These are phyloP conservation scores for Plectropomus leopardus DNA, from an alignment of 2,113 vertebrate genomes.

Conservation along the genomic window DNA sequence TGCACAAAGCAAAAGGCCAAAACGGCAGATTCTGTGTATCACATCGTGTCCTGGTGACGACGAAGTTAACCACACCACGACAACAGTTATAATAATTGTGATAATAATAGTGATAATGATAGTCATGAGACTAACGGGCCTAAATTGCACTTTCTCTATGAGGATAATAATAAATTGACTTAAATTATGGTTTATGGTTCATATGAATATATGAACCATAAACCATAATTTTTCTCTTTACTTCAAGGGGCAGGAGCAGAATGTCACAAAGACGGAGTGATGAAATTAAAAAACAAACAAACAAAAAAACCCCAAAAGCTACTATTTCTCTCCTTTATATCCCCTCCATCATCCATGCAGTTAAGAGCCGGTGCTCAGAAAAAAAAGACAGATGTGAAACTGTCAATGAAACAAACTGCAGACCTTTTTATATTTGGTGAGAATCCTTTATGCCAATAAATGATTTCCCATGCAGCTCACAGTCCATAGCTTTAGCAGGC, in stretches of 20 bases:
- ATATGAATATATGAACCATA: neutral
- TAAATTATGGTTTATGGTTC: neutral
- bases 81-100: neutral
- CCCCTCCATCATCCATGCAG: neutral
- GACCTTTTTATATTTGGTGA: slow-evolving; percentile 41
- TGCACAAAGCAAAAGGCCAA: neutral
- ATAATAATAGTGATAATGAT: neutral
- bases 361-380: neutral
- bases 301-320: no score
- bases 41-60: neutral
- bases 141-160: no score
- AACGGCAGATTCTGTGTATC: neutral
- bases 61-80: neutral
- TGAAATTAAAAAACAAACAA: slow-evolving; percentile 11
- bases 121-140: neutral
- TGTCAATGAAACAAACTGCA: slow-evolving; percentile 31
- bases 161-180: neutral
- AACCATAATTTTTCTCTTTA: no score
- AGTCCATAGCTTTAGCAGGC: slow-evolving; percentile 54
- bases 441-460: slow-evolving; percentile 64
- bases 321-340: neutral
- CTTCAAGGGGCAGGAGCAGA: neutral
- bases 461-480: slow-evolving; percentile 56
- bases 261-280: neutral
- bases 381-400: no score